phyloP scores from a whole-genome alignment of 2,888 invertebrate species.

The Emmelina monodactyla region DNA sequence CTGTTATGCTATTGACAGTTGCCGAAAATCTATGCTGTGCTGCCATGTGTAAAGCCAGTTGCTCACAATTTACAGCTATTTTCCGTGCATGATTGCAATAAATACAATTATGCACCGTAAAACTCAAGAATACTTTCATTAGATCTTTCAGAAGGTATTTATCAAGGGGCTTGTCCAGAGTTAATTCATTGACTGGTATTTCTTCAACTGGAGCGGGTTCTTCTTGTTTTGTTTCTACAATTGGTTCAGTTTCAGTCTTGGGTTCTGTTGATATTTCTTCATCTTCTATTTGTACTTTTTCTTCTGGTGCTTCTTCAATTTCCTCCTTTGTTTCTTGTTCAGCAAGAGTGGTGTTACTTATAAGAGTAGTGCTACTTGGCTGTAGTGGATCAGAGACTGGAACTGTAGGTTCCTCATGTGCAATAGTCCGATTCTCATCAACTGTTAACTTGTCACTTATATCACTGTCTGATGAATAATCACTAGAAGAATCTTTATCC shows the following conservation, averaged over 20 bases:
- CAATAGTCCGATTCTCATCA: slow-evolving; percentile 51
- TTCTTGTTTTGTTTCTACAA: slow-evolving; percentile 32
- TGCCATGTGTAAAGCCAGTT: slow-evolving; percentile 80
- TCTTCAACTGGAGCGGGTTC: slow-evolving; percentile 54
- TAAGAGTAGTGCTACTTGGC: too few species aligned
- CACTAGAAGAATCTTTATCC: slow-evolving; percentile 60
- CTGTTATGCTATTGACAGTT: slow-evolving; percentile 78
- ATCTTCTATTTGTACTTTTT: slow-evolving; percentile 24
- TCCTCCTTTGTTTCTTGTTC: slow-evolving; percentile 20
- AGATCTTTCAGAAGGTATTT: slow-evolving; percentile 76
- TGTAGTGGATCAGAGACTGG: slow-evolving; percentile 15
- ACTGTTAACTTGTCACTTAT: slow-evolving; percentile 68
- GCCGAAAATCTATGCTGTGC: slow-evolving; percentile 83
- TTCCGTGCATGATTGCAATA: slow-evolving; percentile 88
- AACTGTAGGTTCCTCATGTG: slow-evolving; percentile 19
- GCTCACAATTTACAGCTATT: slow-evolving; percentile 84
- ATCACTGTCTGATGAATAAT: slow-evolving; percentile 66
- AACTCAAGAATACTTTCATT: slow-evolving; percentile 75
- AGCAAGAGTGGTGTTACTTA: slow-evolving; percentile 19
- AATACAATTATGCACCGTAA: slow-evolving; percentile 75
- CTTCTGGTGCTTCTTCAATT: slow-evolving; percentile 14
- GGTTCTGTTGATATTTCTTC: slow-evolving; percentile 30
- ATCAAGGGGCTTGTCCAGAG: slow-evolving; percentile 77
- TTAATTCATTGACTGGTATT: slow-evolving; percentile 72
- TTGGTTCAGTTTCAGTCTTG: slow-evolving; percentile 31